These are phyloP conservation scores for Periplaneta americana DNA, from an alignment of 1,140 invertebrate species.

Conservation along the genomic window DNA sequence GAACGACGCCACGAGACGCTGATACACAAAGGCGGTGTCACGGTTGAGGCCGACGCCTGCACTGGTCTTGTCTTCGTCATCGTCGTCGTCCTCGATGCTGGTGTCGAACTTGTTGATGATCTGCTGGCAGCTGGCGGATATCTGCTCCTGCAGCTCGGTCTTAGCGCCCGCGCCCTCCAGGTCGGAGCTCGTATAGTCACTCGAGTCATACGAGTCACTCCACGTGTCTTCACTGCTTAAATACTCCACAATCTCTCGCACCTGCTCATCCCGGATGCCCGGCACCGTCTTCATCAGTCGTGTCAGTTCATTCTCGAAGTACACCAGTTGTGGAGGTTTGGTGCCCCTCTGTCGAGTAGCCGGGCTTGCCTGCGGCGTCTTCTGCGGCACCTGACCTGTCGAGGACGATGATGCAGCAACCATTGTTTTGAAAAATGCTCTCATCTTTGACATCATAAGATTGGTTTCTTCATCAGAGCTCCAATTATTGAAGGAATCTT, in stretches of 20 bases:
- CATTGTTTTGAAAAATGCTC: slow-evolving; percentile 85
- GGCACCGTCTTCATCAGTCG: slow-evolving; percentile 88
- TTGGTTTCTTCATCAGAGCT: slow-evolving; percentile 90
- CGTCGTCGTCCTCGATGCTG: slow-evolving; percentile 35
- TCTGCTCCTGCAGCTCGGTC: slow-evolving; percentile 73
- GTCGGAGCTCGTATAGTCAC: slow-evolving; percentile 85
- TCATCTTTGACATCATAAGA: slow-evolving; percentile 91
- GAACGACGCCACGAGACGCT: slow-evolving; percentile 73
- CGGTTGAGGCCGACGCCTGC: slow-evolving; percentile 43
- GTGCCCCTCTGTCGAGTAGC: not conserved
- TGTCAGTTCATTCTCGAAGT: slow-evolving; percentile 84
- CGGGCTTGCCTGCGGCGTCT: slow-evolving; percentile 22
- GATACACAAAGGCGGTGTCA: slow-evolving; percentile 77
- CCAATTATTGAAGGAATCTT: slow-evolving; percentile 91
- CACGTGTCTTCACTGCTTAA: slow-evolving; percentile 71
- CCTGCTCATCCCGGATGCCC: slow-evolving; percentile 82
- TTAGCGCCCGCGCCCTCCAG: slow-evolving; percentile 54
- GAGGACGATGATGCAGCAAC: slow-evolving; percentile 60
- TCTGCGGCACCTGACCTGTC: slow-evolving; percentile 39
- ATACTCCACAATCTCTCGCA: slow-evolving; percentile 35
- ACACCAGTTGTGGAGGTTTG: slow-evolving; percentile 77
- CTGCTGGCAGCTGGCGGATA: slow-evolving; percentile 80
- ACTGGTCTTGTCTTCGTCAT: slow-evolving; percentile 54
- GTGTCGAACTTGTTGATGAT: slow-evolving; percentile 81
- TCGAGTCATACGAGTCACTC: slow-evolving; percentile 88